A percentile compares a stretch with the other conserved stretches of the same genome.
These are phyloP conservation scores for Xylota sylvarum DNA, from an alignment of 2,888 invertebrate genomes.

Conservation along the genomic window DNA sequence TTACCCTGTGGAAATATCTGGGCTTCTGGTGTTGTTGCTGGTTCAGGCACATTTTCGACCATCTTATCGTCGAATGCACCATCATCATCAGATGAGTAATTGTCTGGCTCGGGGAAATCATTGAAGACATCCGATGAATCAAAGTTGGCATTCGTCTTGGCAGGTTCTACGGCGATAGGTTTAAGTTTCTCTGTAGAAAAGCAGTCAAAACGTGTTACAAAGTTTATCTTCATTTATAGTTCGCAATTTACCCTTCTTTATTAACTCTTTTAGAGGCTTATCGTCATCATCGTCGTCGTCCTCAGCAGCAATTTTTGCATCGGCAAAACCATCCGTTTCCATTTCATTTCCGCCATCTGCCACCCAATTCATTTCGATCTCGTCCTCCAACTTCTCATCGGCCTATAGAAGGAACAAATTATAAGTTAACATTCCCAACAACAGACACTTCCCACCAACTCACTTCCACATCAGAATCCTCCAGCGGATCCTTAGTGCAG, in stretches of 20 bases:
- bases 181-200: constrained; percentile 48
- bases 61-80: constrained; percentile 58
- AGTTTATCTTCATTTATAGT: background rate
- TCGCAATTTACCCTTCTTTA: constrained; percentile 53
- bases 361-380: constrained; percentile 69
- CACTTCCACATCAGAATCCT: constrained; percentile 78
- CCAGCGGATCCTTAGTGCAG: constrained; percentile 78
- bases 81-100: constrained; percentile 56
- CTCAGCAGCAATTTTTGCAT: constrained; percentile 39
- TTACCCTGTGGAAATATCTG: constrained; percentile 79
- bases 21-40: constrained; percentile 77
- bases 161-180: background rate
- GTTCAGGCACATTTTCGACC: constrained; percentile 56
- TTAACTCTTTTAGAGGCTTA: constrained; percentile 76
- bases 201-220: background rate
- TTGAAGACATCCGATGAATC: constrained; percentile 65
- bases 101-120: constrained; percentile 53
- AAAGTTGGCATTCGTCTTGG: background rate
- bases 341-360: constrained; percentile 29
- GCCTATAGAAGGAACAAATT: constrained; percentile 31
- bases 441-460: constrained; percentile 20
- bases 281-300: constrained; percentile 76
- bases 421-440: constrained; percentile 3
- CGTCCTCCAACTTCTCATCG: constrained; percentile 65
- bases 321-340: constrained; percentile 48